Evolutionary conservation across 1,140 invertebrate species (phyloP).

Genomic region (Melitaea cinxia): DNA sequence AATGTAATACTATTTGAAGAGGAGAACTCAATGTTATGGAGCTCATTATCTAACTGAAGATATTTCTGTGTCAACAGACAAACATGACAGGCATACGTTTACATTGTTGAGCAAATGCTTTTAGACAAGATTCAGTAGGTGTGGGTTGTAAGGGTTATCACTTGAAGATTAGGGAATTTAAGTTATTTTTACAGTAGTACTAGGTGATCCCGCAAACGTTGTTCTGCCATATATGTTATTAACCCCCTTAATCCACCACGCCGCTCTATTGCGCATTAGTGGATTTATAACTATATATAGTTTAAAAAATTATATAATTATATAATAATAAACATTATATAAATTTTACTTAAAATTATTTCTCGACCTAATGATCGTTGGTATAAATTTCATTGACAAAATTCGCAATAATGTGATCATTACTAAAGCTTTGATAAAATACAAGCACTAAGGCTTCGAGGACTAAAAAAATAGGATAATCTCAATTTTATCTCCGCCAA

Average conservation of each 20-base stretch:
- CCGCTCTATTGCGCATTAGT: too few relatives aligned
- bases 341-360: background rate
- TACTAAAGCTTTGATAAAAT: background rate
- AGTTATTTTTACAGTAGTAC: background rate
- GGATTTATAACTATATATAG: too few relatives aligned
- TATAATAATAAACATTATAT: background rate
- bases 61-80: constrained; percentile 21
- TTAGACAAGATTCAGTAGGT: constrained; percentile 23
- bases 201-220: too few relatives aligned
- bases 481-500: constrained; percentile 18
- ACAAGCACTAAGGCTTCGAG: background rate
- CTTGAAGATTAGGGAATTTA: background rate
- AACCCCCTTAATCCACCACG: too few relatives aligned
- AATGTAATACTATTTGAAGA: background rate
- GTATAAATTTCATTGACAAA: background rate
- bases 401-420: background rate
- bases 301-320: too few relatives aligned
- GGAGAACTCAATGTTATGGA: background rate
- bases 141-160: background rate
- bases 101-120: constrained; percentile 23
- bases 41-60: constrained; percentile 10
- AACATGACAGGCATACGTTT: constrained; percentile 22
- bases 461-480: constrained; percentile 21
- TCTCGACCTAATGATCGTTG: background rate
- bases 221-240: too few relatives aligned